These are phyloP conservation scores for Catocala sponsa DNA, from an alignment of 2,888 invertebrate genomes.

Conservation along the genomic window DNA sequence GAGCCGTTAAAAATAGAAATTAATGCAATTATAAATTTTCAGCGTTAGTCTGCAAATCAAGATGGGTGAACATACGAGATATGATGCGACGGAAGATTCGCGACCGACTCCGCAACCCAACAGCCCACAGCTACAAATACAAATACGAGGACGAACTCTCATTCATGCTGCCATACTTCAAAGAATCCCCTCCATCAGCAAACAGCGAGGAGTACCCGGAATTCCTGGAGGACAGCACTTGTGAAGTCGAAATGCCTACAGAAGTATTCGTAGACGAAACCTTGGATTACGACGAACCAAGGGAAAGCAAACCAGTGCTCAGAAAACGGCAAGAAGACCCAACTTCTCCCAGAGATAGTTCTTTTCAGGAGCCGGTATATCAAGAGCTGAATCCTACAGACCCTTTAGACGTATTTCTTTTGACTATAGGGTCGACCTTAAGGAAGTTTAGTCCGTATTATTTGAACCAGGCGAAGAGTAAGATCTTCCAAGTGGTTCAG, in stretches of 20 bases:
- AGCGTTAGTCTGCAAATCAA: conserved; percentile 74
- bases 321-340: conserved; percentile 52
- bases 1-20: too few species aligned
- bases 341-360: conserved; percentile 28
- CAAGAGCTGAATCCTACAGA: conserved; percentile 70
- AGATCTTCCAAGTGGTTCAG: conserved; percentile 82
- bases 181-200: conserved; percentile 48
- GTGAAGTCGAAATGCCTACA: conserved; percentile 61
- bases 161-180: conserved; percentile 76
- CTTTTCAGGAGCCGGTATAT: conserved; percentile 38
- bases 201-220: conserved; percentile 63
- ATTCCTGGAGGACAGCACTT: conserved; percentile 59
- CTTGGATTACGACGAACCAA: conserved; percentile 59
- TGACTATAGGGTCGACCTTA: conserved; percentile 75
- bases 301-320: conserved; percentile 62
- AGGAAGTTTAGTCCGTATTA: conserved; percentile 77
- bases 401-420: conserved; percentile 75
- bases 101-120: conserved; percentile 66
- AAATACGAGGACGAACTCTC: conserved; percentile 77
- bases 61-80: conserved; percentile 81
- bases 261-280: conserved; percentile 61
- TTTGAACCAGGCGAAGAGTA: conserved; percentile 80
- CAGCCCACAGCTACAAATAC: conserved; percentile 68
- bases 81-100: conserved; percentile 77
- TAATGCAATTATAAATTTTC: conserved; percentile 38